Percentiles rank a stretch among this genome's conserved stretches.
Conservation (phyloP, 2,888 invertebrate genomes). For the Himalopsyche kuldschensis region DNA sequence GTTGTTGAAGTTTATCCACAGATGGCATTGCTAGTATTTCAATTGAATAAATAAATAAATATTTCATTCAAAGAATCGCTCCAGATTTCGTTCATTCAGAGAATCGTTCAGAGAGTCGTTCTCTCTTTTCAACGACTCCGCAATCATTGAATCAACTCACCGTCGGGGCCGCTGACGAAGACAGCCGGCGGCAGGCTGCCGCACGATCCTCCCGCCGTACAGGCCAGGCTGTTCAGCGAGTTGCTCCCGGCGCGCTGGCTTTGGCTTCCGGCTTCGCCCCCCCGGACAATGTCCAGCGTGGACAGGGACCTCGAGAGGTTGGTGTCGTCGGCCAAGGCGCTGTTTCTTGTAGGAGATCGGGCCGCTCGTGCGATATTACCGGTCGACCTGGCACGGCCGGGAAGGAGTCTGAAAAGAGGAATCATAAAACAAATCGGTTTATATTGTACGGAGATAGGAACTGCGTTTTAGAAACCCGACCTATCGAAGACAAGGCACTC, state of each 20-base stretch:
- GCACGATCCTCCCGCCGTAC: constrained; percentile 25
- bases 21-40: no score
- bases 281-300: constrained; percentile 31
- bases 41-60: no score
- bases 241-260: neutral
- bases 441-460: no score
- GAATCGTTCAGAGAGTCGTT: no score
- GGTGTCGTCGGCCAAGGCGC: constrained; percentile 10
- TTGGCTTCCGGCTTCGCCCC: neutral
- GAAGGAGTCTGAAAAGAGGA: constrained; percentile 23
- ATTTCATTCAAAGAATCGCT: no score
- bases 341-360: neutral
- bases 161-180: neutral
- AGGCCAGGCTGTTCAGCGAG: constrained; percentile 30
- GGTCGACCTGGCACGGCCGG: constrained; percentile 34
- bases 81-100: no score
- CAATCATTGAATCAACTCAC: neutral
- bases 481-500: no score
- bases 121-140: no score
- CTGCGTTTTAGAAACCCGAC: no score
- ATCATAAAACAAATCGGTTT: neutral
- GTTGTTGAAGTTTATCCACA: no score
- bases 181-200: constrained; percentile 20
- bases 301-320: constrained; percentile 34
- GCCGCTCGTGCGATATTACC: constrained; percentile 33